phyloP scores from a whole-genome alignment of 2,888 invertebrate genomes.

The Saturnia pavonia region DNA sequence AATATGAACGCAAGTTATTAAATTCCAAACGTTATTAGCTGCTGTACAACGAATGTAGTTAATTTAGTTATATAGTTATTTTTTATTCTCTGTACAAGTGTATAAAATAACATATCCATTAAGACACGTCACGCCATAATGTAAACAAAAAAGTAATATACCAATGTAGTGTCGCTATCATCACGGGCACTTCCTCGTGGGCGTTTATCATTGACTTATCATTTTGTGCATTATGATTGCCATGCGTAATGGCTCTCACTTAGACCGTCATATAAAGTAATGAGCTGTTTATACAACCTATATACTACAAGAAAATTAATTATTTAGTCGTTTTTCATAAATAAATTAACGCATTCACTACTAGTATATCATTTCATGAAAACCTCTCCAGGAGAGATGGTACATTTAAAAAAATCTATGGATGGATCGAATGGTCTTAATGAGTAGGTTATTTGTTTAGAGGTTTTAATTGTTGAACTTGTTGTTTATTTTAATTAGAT shows the following conservation, averaged over 20 bases:
- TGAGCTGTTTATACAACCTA: neutral
- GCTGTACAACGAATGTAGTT: neutral
- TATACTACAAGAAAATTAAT: neutral
- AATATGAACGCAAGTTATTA: too few relatives aligned
- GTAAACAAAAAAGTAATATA: conserved; percentile 33
- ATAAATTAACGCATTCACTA: neutral
- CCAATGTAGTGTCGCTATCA: conserved; percentile 41
- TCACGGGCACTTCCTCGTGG: conserved; percentile 60
- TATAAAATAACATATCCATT: conserved; percentile 15
- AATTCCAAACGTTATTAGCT: too few relatives aligned
- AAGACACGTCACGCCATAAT: neutral
- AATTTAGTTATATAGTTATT: neutral
- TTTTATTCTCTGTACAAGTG: neutral
- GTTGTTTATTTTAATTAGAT: too few relatives aligned
- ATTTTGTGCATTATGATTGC: conserved; percentile 53
- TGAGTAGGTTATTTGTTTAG: too few relatives aligned
- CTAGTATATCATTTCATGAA: neutral
- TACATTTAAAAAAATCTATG: too few relatives aligned
- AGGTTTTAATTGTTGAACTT: too few relatives aligned
- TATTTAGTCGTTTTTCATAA: neutral
- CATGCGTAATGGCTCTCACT: conserved; percentile 34
- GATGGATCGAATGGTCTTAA: too few relatives aligned
- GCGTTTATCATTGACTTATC: conserved; percentile 64
- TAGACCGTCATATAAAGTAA: neutral
- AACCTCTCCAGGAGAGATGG: too few relatives aligned